Percentiles rank a stretch among this genome's conserved stretches.
Conservation (phyloP, 2,797 vertebrate species). For the Halcyon smyrnensis region DNA sequence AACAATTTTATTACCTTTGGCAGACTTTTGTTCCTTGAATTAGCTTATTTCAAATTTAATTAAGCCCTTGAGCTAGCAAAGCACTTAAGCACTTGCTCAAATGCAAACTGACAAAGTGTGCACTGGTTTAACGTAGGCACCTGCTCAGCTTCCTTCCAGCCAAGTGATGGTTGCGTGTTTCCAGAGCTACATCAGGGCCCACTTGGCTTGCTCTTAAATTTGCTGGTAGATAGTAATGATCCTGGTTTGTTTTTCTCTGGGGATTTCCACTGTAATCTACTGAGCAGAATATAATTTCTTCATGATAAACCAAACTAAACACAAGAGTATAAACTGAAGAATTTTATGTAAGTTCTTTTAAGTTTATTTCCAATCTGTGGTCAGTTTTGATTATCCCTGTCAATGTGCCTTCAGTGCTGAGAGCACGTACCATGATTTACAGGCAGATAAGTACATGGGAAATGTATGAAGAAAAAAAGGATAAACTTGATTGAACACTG, state of each 20-base stretch:
- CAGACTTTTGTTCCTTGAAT: slow-evolving; percentile 57
- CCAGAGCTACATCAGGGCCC: not conserved
- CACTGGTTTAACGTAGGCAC: slow-evolving; percentile 2
- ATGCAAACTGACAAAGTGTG: slow-evolving; percentile 37
- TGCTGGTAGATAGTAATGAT: not conserved
- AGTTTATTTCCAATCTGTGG: not conserved
- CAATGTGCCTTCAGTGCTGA: not conserved
- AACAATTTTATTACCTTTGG: slow-evolving; percentile 62
- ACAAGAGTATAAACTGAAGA: not conserved
- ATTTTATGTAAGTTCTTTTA: not conserved
- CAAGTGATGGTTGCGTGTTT: fast-evolving
- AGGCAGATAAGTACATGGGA: not conserved
- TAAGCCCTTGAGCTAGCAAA: slow-evolving; percentile 33
- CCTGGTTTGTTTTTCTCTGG: not conserved
- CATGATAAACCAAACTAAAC: not conserved
- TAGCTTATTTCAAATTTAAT: slow-evolving; percentile 52
- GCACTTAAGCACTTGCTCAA: not conserved
- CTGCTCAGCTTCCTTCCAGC: slow-evolving; percentile 24
- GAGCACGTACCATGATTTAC: not conserved
- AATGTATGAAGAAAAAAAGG: not conserved
- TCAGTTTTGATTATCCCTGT: not conserved
- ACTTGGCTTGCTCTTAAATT: not conserved
- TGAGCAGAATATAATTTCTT: not conserved
- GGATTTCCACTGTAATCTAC: not conserved
- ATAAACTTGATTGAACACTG: not conserved